phyloP scores from a whole-genome alignment of 2,113 vertebrate species.

The Mystacornis crossleyi region DNA sequence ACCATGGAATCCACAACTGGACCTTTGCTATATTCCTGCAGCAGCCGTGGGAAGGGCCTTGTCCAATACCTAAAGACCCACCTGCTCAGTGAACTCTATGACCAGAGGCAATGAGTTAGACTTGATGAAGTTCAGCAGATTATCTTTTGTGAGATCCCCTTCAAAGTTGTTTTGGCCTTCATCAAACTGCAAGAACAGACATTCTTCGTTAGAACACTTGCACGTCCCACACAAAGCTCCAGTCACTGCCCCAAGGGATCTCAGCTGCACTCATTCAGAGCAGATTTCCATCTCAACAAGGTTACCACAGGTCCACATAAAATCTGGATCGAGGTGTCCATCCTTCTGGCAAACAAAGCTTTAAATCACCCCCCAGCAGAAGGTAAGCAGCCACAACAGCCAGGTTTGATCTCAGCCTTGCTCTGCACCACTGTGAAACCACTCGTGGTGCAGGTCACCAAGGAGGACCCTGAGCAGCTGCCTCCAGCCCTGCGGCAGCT shows the following conservation, averaged over 20 bases:
- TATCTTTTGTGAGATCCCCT: slow-evolving; percentile 89
- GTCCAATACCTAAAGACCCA: not conserved
- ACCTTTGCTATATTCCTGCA: not conserved
- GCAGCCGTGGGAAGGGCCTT: not conserved
- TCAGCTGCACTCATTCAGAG: not conserved
- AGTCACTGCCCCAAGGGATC: not conserved
- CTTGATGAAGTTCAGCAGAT: slow-evolving; percentile 88
- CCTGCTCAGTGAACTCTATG: slow-evolving; percentile 99
- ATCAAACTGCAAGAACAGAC: slow-evolving; percentile 83
- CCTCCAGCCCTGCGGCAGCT: not conserved
- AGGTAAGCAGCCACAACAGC: not conserved
- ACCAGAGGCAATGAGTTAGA: slow-evolving; percentile 94
- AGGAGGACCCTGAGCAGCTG: not conserved
- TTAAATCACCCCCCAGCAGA: not conserved
- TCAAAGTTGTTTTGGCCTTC: slow-evolving; percentile 93
- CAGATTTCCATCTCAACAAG: not conserved
- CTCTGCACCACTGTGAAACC: not conserved
- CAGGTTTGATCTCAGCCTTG: not conserved
- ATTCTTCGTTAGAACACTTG: not conserved
- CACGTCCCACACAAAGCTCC: not conserved
- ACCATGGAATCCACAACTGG: no score
- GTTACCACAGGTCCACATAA: not conserved
- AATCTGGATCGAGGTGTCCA: not conserved
- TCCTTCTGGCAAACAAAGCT: not conserved
- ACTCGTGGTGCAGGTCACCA: not conserved